A percentile compares a stretch with the other conserved stretches of the same genome.
Evolutionary conservation across 2,797 vertebrate species (phyloP).

Genomic region (Arrhamphus sclerolepis): DNA sequence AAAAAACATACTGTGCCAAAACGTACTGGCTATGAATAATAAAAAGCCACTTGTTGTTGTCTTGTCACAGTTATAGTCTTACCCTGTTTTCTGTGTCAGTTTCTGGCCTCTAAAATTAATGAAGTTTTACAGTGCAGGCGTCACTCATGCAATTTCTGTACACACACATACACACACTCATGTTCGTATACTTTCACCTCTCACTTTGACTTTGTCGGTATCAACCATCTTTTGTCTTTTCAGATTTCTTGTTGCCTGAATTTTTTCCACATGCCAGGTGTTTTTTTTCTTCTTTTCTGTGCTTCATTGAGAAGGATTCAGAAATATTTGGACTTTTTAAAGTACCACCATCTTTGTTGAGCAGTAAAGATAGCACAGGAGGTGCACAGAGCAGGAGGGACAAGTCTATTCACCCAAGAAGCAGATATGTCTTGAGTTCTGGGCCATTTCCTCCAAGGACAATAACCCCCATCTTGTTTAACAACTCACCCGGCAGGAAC

Average conservation of each 20-base stretch:
- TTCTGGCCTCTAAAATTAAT: conserved; percentile 24
- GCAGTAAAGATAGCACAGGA: conserved; percentile 40
- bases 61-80: conserved; percentile 8
- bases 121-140: conserved; percentile 9
- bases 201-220: too few species aligned
- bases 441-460: conserved; percentile 87
- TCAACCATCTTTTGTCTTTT: too few species aligned
- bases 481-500: conserved; percentile 88
- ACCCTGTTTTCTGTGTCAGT: conserved; percentile 14
- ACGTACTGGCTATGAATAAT: background rate
- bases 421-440: conserved; percentile 83
- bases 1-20: conserved; percentile 23
- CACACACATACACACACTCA: too few species aligned
- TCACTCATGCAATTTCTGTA: too few species aligned
- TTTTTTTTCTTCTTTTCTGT: background rate
- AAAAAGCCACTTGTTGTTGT: conserved; percentile 8
- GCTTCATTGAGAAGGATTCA: background rate
- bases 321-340: conserved; percentile 1
- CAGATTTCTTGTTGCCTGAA: too few species aligned
- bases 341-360: conserved; percentile 15
- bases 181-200: too few species aligned
- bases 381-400: conserved; percentile 42
- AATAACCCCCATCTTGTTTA: conserved; percentile 93
- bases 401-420: conserved; percentile 71
- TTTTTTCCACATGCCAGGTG: too few species aligned